These are phyloP conservation scores for Drosophila melanica DNA, from an alignment of 1,140 invertebrate genomes.

Conservation along the genomic window DNA sequence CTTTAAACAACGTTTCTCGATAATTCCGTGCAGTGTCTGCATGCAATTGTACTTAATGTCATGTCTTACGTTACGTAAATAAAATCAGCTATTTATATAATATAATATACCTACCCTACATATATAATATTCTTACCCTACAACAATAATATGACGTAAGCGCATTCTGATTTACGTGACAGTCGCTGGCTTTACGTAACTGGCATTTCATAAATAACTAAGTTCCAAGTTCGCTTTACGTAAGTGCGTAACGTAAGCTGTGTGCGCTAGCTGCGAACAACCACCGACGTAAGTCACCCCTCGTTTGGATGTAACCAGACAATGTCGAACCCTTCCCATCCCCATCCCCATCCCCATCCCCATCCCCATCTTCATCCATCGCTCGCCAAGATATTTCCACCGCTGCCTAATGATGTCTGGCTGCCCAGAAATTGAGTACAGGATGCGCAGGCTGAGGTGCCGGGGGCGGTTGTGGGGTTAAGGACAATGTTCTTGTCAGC, in stretches of 20 bases:
- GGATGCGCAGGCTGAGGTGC: neutral
- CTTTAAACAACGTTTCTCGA: too few species aligned
- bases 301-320: neutral
- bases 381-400: conserved; percentile 5
- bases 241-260: neutral
- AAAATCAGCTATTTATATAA: neutral
- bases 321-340: conserved; percentile 1
- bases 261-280: neutral
- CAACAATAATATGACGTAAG: too few species aligned
- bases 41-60: neutral
- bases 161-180: neutral
- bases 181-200: neutral
- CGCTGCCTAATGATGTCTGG: conserved; percentile 29
- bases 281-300: conserved; percentile 8
- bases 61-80: neutral
- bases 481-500: conserved; percentile 51
- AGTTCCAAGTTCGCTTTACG: neutral
- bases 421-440: conserved; percentile 6
- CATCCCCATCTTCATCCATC: neutral
- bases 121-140: too few species aligned
- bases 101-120: neutral
- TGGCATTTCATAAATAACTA: too few species aligned
- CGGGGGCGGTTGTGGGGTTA: neutral
- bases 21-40: too few species aligned
- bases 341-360: too few species aligned